Conservation (phyloP, 2,113 vertebrate genomes). For the Zosterops pallidus region DNA sequence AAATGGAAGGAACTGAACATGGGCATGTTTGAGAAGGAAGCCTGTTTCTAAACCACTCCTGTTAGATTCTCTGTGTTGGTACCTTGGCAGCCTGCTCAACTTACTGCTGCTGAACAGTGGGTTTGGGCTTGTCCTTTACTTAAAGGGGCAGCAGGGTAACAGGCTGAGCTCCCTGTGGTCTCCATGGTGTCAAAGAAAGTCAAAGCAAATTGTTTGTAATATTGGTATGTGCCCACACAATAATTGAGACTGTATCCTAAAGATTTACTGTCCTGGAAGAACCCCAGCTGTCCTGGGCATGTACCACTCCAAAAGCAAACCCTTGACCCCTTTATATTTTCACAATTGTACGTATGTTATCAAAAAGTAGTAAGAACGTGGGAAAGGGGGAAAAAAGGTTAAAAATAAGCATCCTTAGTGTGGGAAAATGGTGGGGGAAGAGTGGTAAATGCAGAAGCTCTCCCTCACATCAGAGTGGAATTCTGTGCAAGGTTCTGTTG, state of each 20-base stretch:
- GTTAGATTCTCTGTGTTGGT: background rate
- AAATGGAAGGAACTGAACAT: background rate
- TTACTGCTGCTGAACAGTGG: background rate
- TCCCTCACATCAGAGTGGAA: background rate
- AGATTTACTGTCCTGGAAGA: background rate
- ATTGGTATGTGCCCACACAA: background rate
- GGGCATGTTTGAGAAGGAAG: background rate
- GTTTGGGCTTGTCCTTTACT: background rate
- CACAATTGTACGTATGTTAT: slow-evolving; percentile 49
- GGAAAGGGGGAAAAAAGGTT: slow-evolving; percentile 40
- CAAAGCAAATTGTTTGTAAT: background rate
- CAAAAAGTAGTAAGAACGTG: slow-evolving; percentile 49
- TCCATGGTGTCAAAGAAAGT: background rate
- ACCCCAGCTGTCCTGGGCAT: background rate
- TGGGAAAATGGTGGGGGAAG: slow-evolving; percentile 17
- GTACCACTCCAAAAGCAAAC: slow-evolving; percentile 5
- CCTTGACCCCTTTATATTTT: slow-evolving; percentile 60
- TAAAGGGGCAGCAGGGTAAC: background rate
- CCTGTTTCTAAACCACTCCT: background rate
- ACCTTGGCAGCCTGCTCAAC: background rate
- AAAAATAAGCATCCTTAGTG: slow-evolving; percentile 53
- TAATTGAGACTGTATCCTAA: background rate
- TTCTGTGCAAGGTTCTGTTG: background rate
- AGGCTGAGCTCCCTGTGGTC: background rate
- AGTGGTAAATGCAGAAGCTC: background rate